These are phyloP conservation scores for Ibidorhyncha struthersii DNA, from an alignment of 2,113 vertebrate genomes.

Conservation along the genomic window DNA sequence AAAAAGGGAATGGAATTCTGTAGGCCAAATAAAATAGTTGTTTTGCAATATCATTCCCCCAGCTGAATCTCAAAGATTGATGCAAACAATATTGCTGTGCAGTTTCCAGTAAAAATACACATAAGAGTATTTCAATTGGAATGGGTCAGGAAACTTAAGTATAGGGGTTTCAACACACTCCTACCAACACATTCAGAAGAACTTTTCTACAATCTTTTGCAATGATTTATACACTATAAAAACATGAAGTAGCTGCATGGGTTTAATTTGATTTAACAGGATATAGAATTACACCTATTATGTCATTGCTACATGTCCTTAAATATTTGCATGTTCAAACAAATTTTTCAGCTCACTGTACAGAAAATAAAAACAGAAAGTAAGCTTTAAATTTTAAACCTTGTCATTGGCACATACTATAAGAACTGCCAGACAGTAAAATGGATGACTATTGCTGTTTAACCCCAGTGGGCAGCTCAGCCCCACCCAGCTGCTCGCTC, in stretches of 20 bases:
- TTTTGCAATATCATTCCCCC: not conserved
- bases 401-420: not conserved
- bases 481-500: fast-evolving
- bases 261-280: not conserved
- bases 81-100: not conserved
- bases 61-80: not conserved
- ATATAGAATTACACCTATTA: not conserved
- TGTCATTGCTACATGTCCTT: not conserved
- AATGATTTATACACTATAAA: not conserved
- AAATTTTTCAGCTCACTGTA: not conserved
- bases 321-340: not conserved
- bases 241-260: not conserved
- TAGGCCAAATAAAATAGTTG: not conserved
- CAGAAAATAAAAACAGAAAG: not conserved
- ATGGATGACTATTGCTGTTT: not conserved
- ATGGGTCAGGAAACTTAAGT: not conserved
- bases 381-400: not conserved
- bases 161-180: not conserved
- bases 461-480: not conserved
- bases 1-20: not conserved
- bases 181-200: not conserved
- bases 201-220: not conserved
- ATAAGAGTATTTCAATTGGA: not conserved
- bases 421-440: not conserved
- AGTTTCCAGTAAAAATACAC: not conserved